Conservation (phyloP, 2,797 vertebrate genomes). For the Babyrousa celebensis region DNA sequence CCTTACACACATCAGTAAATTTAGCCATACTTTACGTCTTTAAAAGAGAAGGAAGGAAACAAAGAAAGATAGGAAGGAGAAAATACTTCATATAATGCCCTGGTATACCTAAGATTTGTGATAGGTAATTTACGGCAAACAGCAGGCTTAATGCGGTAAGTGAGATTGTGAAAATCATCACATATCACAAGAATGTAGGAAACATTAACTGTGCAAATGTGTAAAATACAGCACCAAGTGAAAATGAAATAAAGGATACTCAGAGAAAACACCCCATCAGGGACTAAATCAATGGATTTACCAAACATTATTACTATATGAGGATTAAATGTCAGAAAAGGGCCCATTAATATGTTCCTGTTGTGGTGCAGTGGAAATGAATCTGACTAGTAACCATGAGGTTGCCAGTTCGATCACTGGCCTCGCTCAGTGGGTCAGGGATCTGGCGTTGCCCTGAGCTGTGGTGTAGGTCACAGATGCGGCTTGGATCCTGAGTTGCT, state of each 20-base stretch:
- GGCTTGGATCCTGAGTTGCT: too few species aligned
- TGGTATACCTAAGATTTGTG: neutral
- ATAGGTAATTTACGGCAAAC: neutral
- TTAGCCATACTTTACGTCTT: neutral
- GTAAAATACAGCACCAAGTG: neutral
- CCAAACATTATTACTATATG: neutral
- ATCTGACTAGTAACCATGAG: too few species aligned
- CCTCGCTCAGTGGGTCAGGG: too few species aligned
- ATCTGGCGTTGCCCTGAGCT: too few species aligned
- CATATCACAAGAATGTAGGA: neutral
- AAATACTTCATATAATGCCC: neutral
- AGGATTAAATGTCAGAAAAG: neutral
- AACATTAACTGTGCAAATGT: neutral
- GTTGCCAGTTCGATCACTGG: too few species aligned
- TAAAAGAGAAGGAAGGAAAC: neutral
- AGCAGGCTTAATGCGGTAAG: neutral
- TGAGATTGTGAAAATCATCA: neutral
- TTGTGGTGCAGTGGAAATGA: too few species aligned
- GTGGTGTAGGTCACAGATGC: too few species aligned
- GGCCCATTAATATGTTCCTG: neutral
- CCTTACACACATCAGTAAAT: neutral
- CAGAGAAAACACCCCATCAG: neutral
- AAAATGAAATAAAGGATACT: conserved; percentile 39
- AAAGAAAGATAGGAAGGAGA: neutral
- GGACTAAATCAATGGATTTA: neutral